Conservation (phyloP, 2,113 vertebrate genomes). For the Pachyramphus minor region DNA sequence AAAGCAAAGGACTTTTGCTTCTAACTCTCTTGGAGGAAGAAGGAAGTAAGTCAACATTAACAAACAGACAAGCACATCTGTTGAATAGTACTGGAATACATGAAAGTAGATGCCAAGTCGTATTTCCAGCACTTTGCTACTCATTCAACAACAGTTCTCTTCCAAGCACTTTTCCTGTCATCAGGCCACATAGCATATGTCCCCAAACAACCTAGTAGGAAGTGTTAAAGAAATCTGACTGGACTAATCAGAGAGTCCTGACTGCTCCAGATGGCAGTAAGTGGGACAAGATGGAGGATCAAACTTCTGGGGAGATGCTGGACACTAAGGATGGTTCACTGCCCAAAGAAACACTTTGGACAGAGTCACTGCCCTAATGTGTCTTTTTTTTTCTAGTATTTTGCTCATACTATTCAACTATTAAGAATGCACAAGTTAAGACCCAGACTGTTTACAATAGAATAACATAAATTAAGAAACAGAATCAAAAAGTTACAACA, state of each 20-base stretch:
- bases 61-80: neutral
- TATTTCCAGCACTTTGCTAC: neutral
- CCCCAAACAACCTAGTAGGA: neutral
- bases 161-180: neutral
- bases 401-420: neutral
- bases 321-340: neutral
- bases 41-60: neutral
- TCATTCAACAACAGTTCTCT: neutral
- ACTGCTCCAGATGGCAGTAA: neutral
- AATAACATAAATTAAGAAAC: neutral
- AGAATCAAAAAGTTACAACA: neutral
- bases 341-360: neutral
- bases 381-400: neutral
- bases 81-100: neutral
- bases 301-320: neutral
- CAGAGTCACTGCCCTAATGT: accelerated
- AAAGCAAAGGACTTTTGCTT: neutral
- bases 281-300: neutral
- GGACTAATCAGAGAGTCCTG: neutral
- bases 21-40: neutral
- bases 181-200: neutral
- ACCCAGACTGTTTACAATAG: neutral
- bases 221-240: neutral
- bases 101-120: neutral
- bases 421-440: neutral